Evolutionary conservation across 2,797 vertebrate genomes (phyloP).

Genomic region (Ammospiza maritima): DNA sequence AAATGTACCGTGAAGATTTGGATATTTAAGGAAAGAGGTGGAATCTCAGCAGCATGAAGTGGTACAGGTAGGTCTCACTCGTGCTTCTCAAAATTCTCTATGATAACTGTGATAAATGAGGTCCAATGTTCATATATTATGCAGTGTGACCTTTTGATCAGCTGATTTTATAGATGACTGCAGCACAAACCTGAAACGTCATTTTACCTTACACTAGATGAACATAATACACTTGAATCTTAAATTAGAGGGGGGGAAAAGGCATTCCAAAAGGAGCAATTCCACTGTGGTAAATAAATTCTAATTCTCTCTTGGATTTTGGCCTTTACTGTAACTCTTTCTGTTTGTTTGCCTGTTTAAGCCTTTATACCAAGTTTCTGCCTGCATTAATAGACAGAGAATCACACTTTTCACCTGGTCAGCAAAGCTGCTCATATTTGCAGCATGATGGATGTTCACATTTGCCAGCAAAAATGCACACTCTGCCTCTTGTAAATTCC

Average conservation of each 20-base stretch:
- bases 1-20: background rate
- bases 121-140: background rate
- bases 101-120: background rate
- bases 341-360: background rate
- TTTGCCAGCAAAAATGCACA: background rate
- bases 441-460: background rate
- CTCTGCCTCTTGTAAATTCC: background rate
- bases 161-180: background rate
- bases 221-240: background rate
- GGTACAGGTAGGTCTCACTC: background rate
- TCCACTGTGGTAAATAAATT: background rate
- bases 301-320: background rate
- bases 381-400: background rate
- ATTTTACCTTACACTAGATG: background rate
- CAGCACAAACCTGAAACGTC: background rate
- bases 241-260: rapidly evolving
- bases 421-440: background rate
- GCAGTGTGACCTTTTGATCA: rapidly evolving
- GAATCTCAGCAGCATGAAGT: background rate
- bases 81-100: background rate
- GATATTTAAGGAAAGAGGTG: background rate
- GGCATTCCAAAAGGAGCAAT: background rate
- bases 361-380: background rate
- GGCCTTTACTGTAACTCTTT: background rate
- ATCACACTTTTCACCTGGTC: background rate